Base-by-base conservation (phyloP, 1,140 invertebrate genomes). In the Rhagoletis zephyria region DNA sequence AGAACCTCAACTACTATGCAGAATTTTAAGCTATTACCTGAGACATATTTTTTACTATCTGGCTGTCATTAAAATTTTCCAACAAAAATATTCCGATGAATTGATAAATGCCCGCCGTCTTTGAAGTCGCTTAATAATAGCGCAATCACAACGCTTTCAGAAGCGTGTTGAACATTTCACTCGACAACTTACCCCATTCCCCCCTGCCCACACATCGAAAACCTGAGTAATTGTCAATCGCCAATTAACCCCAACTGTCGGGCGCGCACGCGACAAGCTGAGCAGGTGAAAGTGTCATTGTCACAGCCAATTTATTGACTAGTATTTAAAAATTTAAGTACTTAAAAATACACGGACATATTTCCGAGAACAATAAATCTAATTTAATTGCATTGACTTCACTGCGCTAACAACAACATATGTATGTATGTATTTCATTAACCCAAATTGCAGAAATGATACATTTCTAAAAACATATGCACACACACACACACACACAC, bases 241-340 rank as follows among this genome's bases (percentile, higher is more conserved):
- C 40, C 67, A 45, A 70, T 70, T 70, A 70, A 70, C 67, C 40
- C 40, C 12, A 40, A 77, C 40, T 77, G 1, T 14, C 16, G 56
- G 19, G 48, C 12, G 2, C 4, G 4, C 61, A 5, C 4, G 4
- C 61, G 12, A 63, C 74, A 56, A 51, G 16, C 9, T 4, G 14
- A 77, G n/a, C 74, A 77, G 74, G 74, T 77, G 74, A 77, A 77
- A 51, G 74, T 77, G 74, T 56, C 74, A 77, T 1, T 30, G 30
- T 30, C 30, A 1, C 74, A 77, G 45, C 74, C 45, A 56, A 77
- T 77, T 77, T 74, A 77, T 51, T 56, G 40, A 77, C 51, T 56
- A 77, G 40, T 42, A 77, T 77, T 77, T 77, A 56, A 30, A 77
- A 77, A 56, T 48, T 51, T 77, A 51, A 51, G 19, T 77, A 30